Evolutionary conservation across 2,797 vertebrate genomes (phyloP), one percentile per base, ranked within the genome.

Genomic region (Adelosebastes latens): DNA sequence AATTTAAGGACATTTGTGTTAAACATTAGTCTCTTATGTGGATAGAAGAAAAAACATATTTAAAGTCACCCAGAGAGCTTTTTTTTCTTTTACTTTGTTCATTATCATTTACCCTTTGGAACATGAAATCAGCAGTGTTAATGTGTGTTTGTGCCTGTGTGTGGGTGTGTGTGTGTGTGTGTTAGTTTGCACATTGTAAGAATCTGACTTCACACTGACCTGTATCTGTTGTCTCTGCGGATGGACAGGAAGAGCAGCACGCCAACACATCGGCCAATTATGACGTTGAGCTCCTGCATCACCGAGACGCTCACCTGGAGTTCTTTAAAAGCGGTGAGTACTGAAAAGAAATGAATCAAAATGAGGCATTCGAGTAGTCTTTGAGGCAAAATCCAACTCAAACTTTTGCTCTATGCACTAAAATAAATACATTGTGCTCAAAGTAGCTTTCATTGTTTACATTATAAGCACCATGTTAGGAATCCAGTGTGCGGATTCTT

Each of bases 221-320:
- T 34, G 58, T 67, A 1, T 81, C 75, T 90, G 79, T 93, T 88
- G 62, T 90, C 32, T 83, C 81, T 90, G 92, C 85, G 90, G 89
- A 49, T 79, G 92, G 93, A 75, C 97, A 99, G 99, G 99, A 99
- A 94, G 99, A 99, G 89, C 99, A 99, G 53, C 99, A 99, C 65
- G 99, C 99, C 75, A 99, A 99, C 92, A 99, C 99, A 5, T 99
- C 99, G 2, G 99, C 99, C 77, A 99, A 99, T 94, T 99, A 99
- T 2, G 99, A 99, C 58, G 99, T 99, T 16, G 99, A 99, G 82
- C 96, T 99, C 3, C 97, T 99, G 87, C 99, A 99, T 93, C 98
- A 99, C 94, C 96, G 95, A 89, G 98, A 99, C 59, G 99, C 98
- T 42, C 99, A 99, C 0, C 94, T 99, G 76, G 99, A 99, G 90